These are phyloP conservation scores for Ellobium chinense DNA, from an alignment of 2,888 invertebrate genomes.

Conservation along the genomic window DNA sequence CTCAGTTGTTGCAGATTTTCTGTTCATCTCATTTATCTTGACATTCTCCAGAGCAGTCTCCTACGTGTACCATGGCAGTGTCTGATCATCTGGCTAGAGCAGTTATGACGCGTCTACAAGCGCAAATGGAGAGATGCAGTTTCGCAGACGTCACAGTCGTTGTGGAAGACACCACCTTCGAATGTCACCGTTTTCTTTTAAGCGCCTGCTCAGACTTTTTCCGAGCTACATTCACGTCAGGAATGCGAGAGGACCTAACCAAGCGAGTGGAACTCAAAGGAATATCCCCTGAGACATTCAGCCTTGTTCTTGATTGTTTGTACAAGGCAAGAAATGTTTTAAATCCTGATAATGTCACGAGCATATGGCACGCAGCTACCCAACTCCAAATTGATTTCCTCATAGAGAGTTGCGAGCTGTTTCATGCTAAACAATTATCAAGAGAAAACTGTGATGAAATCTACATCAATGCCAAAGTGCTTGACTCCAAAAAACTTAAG, in stretches of 20 bases:
- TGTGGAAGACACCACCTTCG: not conserved
- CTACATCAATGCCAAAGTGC: conserved; percentile 2
- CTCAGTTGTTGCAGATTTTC: no score
- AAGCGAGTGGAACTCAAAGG: not conserved
- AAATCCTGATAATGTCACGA: not conserved
- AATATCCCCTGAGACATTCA: not conserved
- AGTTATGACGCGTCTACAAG: not conserved
- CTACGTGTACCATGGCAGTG: not conserved
- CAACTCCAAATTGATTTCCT: conserved; percentile 18
- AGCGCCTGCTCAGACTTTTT: conserved; percentile 21
- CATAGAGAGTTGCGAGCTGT: conserved; percentile 14
- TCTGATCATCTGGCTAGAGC: not conserved
- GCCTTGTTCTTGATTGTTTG: conserved; percentile 6
- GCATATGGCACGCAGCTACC: conserved; percentile 16
- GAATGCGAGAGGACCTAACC: not conserved
- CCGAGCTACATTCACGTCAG: conserved; percentile 1
- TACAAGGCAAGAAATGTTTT: conserved; percentile 25
- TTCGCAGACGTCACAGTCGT: not conserved
- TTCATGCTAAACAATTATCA: conserved; percentile 4
- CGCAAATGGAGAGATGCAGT: not conserved
- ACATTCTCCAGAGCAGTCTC: not conserved
- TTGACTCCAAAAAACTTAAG: not conserved
- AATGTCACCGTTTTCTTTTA: conserved; percentile 25
- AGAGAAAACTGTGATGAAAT: conserved; percentile 8
- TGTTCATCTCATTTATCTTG: no score